Evolutionary conservation across 2,888 invertebrate genomes (phyloP), one percentile per base, ranked within the genome.

Genomic region (Augochlorella aurata): DNA sequence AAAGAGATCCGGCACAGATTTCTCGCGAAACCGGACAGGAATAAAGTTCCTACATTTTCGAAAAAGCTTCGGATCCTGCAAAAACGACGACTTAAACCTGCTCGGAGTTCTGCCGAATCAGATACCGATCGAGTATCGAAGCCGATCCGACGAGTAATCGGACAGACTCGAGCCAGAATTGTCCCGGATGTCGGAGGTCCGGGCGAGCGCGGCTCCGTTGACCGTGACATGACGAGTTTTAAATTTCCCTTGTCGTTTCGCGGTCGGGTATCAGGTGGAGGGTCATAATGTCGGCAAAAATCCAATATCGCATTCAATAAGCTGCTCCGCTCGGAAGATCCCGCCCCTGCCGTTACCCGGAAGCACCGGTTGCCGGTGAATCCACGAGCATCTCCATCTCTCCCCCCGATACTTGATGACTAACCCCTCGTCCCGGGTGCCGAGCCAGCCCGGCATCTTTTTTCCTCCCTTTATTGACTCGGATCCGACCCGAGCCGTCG

Each of bases 221-320:
- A 84, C 82, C 85, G 84, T 84, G 85, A 84, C 89, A 89, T 91
- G 92, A 92, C 91, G 92, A 92, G 92, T 92, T 92, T 92, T 92
- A 92, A 92, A 92, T 92, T 92, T 90, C 90, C 90, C 90, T 89
- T 90, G 90, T 92, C 91, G 90, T 92, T 91, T 90, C 85, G 88
- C 86, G 90, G 92, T 90, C 89, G 90, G 89, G 90, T 92, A 92
- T 92, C 92, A 91, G 91, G 88, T 84, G 88, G 87, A 83, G 85
- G 85, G 83, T 84, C 87, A 79, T 89, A 90, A 89, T 90, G 90
- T 82, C 89, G 87, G 89, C 84, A 88, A 90, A 92, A 91, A 92
- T 92, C 90, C 92, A 92, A 93, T 93, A 93, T 92, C 92, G 89
- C 88, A 91, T 93, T 92, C 92, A 91, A 93, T 93, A 93, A 93